Evolutionary conservation across 23 tunicate genomes (phyloP).

Genomic region (Trididemnum miniatum): DNA sequence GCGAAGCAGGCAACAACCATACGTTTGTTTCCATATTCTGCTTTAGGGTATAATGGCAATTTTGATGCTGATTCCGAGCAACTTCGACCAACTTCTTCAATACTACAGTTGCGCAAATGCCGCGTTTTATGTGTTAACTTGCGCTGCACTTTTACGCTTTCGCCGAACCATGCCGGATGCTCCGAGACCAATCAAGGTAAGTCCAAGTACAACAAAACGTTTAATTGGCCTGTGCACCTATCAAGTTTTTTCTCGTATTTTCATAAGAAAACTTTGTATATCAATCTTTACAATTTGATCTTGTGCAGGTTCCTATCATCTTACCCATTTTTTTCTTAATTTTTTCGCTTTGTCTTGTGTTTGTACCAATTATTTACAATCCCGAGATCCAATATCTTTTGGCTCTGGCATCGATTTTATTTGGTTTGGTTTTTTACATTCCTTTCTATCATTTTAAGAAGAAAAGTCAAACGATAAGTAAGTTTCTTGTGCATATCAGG

Average conservation of each 20-base stretch:
- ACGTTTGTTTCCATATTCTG: too few relatives aligned
- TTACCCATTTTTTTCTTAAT: constrained; percentile 79
- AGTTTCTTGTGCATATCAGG: constrained; percentile 18
- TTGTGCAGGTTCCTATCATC: constrained; percentile 68
- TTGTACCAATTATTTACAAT: constrained; percentile 81
- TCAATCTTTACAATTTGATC: too few relatives aligned
- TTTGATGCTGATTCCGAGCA: constrained; percentile 94
- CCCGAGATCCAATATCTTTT: constrained; percentile 75
- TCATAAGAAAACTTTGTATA: too few relatives aligned
- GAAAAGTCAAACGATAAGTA: constrained; percentile 64
- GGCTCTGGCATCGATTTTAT: constrained; percentile 61
- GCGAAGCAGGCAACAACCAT: too few relatives aligned
- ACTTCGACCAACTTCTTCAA: constrained; percentile 82
- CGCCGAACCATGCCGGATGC: constrained; percentile 60
- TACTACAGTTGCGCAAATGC: constrained; percentile 92
- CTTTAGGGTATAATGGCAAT: constrained; percentile 86
- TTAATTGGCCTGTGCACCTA: too few relatives aligned
- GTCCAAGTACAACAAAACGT: not conserved
- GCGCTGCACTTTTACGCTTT: constrained; percentile 70
- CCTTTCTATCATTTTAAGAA: constrained; percentile 73
- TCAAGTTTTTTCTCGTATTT: too few relatives aligned
- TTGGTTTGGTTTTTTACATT: constrained; percentile 81
- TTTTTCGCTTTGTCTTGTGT: constrained; percentile 47
- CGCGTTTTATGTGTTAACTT: constrained; percentile 68
- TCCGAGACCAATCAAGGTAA: constrained; percentile 79